Conservation (phyloP, 2,888 invertebrate species). For the Folsomia candida region DNA sequence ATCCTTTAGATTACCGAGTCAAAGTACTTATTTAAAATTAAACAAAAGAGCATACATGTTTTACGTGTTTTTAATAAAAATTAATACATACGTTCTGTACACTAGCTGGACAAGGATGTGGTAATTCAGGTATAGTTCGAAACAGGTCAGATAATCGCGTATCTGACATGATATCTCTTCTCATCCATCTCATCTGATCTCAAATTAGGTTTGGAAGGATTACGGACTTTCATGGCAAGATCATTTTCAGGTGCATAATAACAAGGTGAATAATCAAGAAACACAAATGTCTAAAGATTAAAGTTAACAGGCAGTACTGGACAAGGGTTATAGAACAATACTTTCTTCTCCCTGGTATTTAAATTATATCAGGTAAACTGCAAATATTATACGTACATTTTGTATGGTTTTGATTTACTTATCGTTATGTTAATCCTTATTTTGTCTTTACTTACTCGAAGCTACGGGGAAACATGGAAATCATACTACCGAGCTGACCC, state of each 20-base stretch:
- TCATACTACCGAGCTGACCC: slow-evolving; percentile 72
- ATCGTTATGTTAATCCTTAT: not conserved
- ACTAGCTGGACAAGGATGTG: slow-evolving; percentile 59
- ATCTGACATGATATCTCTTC: no score
- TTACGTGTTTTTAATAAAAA: not conserved
- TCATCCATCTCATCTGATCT: no score
- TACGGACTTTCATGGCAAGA: slow-evolving; percentile 50
- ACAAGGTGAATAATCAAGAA: not conserved
- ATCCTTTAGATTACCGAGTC: slow-evolving; percentile 76
- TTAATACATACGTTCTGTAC: not conserved
- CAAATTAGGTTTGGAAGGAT: slow-evolving; percentile 77
- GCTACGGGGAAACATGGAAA: slow-evolving; percentile 67
- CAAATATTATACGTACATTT: no score
- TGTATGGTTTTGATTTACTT: not conserved
- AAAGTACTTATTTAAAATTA: slow-evolving; percentile 49
- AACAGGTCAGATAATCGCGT: no score
- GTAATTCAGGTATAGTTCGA: slow-evolving; percentile 88
- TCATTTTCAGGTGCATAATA: slow-evolving; percentile 25
- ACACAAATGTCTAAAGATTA: not conserved
- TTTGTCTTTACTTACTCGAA: not conserved
- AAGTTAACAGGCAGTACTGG: slow-evolving; percentile 23
- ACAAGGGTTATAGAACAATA: slow-evolving; percentile 63
- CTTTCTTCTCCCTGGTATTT: slow-evolving; percentile 86
- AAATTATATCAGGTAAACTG: slow-evolving; percentile 63
- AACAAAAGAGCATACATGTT: not conserved